These are phyloP conservation scores for Micromesistius poutassou DNA, from an alignment of 2,797 vertebrate genomes.

Conservation along the genomic window DNA sequence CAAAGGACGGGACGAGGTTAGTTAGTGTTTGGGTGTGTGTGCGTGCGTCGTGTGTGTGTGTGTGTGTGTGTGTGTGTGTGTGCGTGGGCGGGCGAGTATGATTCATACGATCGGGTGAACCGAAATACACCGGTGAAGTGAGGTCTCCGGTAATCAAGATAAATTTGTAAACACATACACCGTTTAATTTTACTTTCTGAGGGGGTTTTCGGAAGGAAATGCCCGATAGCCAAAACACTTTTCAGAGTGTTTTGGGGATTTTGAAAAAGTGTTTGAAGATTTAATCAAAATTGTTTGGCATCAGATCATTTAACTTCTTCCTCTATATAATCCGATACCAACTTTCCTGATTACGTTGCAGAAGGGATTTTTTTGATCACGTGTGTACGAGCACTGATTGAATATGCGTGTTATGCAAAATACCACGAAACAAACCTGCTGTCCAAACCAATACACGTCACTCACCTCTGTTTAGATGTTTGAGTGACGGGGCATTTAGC, in stretches of 20 bases:
- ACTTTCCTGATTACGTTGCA: constrained; percentile 4
- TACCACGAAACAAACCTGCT: not conserved
- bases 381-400: not conserved
- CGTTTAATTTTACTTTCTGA: not conserved
- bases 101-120: not conserved
- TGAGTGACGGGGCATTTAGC: constrained; percentile 2
- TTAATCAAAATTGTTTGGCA: constrained; percentile 1
- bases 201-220: not conserved
- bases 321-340: not conserved
- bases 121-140: not conserved
- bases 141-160: not conserved
- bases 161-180: not conserved
- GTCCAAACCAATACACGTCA: not conserved
- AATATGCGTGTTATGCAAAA: constrained; percentile 4
- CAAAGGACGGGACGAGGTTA: not conserved
- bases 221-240: not conserved
- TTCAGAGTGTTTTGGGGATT: not conserved
- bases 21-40: not conserved
- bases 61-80: not conserved
- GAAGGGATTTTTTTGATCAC: not conserved
- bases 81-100: not conserved
- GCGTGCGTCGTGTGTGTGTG: not conserved
- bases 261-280: not conserved
- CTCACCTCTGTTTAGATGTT: not conserved
- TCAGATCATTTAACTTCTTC: not conserved